Evolutionary conservation across 2,888 invertebrate genomes (phyloP), one percentile per base, ranked within the genome.

Genomic region (Sesia apiformis): DNA sequence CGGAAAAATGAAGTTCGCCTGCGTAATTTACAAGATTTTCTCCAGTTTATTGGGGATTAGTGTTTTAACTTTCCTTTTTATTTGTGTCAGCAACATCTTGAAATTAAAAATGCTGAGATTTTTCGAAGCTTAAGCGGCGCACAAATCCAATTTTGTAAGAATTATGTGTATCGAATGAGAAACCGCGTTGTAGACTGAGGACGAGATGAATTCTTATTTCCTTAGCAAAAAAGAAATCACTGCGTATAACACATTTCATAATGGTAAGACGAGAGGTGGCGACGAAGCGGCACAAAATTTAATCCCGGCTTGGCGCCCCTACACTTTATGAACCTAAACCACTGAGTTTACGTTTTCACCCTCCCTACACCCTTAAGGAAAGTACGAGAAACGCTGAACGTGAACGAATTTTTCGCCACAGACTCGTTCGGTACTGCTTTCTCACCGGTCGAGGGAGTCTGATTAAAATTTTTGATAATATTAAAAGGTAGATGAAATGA

Each of bases 101-200:
- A 49, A 56, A 52, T 56, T 50, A 63, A 65, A 60, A 58, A 57
- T 51, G 55, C 50, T 6, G 61, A 63, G 63, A 65, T 60, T 23
- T 54, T 50, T 54, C 58, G 61, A 55, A 59, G 59, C 62, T 66
- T 57, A 60, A 60, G 56, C 52, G 52, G 52, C 51, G 53, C 59
- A 56, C 63, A 64, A 74, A 71, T 73, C 64, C 60, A 72, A 71
- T 71, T 73, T 68, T 57, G 62, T 64, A 62, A 63, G 63, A 70
- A 69, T 66, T 66, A 65, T 65, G 65, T 67, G 65, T 56, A 56
- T 53, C 41, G 60, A 56, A 57, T 53, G 55, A 56, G 54, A 64
- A 60, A 58, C 55, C 61, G 60, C 57, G 62, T 56, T 59, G 58
- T 64, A 60, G 66, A 60, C 64, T 61, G 59, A 55, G 65, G 70